A percentile compares a stretch with the other conserved stretches of the same genome.
These are phyloP conservation scores for Argya squamiceps DNA, from an alignment of 2,797 vertebrate genomes.

Conservation along the genomic window DNA sequence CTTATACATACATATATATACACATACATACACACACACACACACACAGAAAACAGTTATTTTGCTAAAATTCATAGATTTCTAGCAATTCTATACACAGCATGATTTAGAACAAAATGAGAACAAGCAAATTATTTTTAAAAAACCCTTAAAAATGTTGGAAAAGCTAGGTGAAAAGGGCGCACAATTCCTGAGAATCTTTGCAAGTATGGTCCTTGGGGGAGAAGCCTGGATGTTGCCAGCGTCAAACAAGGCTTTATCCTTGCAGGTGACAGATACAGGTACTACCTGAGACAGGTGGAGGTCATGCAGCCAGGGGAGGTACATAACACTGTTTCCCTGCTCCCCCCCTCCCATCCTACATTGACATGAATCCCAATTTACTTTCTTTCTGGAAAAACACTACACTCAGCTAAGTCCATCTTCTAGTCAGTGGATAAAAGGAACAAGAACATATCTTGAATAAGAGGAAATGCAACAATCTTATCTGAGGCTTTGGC, in stretches of 20 bases:
- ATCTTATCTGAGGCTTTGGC: neutral
- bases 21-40: neutral
- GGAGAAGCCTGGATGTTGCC: neutral
- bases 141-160: neutral
- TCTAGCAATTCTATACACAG: neutral
- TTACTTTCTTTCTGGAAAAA: neutral
- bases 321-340: neutral
- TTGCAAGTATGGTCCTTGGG: neutral
- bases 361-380: neutral
- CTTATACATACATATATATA: neutral
- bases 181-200: accelerated
- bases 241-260: neutral
- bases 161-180: neutral
- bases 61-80: neutral
- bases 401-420: neutral
- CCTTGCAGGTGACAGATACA: neutral
- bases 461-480: neutral
- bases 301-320: neutral
- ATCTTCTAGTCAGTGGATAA: neutral
- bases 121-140: neutral
- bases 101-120: neutral
- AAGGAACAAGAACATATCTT: neutral
- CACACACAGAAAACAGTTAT: neutral
- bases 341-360: accelerated
- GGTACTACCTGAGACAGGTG: neutral